phyloP scores from a whole-genome alignment of 2,797 vertebrate species.

The Amniataba percoides region DNA sequence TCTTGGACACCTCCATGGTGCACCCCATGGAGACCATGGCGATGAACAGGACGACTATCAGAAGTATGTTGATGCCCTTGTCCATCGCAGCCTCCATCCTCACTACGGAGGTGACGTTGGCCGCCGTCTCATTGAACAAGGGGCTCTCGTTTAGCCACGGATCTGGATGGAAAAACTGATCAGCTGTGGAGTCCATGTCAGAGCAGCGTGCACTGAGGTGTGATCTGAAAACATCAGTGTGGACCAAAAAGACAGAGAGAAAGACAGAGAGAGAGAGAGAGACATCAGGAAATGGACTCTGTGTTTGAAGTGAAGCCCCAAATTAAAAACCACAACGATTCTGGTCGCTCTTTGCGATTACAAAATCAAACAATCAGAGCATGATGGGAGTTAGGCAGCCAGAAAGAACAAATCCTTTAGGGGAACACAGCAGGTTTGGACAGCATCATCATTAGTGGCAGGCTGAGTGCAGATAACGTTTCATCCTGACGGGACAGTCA shows the following conservation, averaged over 20 bases:
- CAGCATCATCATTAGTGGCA: too few species aligned
- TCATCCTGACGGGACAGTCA: too few species aligned
- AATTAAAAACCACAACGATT: neutral
- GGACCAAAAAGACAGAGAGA: neutral
- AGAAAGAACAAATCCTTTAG: neutral
- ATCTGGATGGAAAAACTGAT: neutral
- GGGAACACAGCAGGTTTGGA: too few species aligned
- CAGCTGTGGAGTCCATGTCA: slow-evolving; percentile 14
- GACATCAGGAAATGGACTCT: neutral
- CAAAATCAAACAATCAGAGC: neutral
- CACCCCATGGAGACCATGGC: slow-evolving; percentile 88
- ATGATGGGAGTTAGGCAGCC: neutral
- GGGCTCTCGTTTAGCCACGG: slow-evolving; percentile 29
- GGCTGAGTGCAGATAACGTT: too few species aligned
- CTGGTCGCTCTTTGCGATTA: neutral
- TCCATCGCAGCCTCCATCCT: slow-evolving; percentile 58
- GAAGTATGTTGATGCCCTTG: slow-evolving; percentile 61
- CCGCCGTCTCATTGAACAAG: slow-evolving; percentile 40
- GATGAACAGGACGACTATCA: slow-evolving; percentile 67
- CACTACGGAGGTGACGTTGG: slow-evolving; percentile 41
- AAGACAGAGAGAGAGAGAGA: slow-evolving; percentile 9
- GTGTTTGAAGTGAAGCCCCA: neutral
- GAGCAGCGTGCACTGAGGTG: neutral
- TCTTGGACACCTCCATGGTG: slow-evolving; percentile 88
- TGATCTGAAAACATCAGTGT: neutral